Evolutionary conservation across 2,888 invertebrate genomes (phyloP).

Genomic region (Scaptomyza tumidula): DNA sequence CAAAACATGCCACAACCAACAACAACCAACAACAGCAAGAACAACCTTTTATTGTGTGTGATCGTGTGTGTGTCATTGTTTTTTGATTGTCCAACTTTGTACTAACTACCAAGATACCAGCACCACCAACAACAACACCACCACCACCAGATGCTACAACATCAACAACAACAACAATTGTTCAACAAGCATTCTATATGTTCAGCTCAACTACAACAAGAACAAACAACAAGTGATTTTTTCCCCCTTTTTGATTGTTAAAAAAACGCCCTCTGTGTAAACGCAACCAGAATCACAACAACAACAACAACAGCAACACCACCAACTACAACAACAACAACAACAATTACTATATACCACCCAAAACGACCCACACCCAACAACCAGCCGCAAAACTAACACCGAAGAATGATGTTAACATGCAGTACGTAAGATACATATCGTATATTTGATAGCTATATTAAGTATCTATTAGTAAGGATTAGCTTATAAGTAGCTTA

Average conservation of each 20-base stretch:
- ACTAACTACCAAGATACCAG: constrained; percentile 60
- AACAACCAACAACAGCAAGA: constrained; percentile 53
- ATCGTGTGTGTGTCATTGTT: constrained; percentile 55
- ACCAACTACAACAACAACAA: constrained; percentile 22
- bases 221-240: constrained; percentile 34
- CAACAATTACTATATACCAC: constrained; percentile 31
- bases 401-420: constrained; percentile 74
- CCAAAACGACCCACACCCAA: constrained; percentile 53
- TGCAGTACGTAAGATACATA: constrained; percentile 67
- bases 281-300: constrained; percentile 38
- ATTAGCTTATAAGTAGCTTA: constrained; percentile 39
- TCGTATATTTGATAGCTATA: constrained; percentile 37
- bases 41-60: constrained; percentile 53
- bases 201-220: constrained; percentile 35
- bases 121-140: constrained; percentile 37
- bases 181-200: constrained; percentile 13
- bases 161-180: constrained; percentile 29
- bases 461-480: constrained; percentile 34
- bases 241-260: constrained; percentile 23
- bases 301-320: constrained; percentile 32
- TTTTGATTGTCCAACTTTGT: constrained; percentile 58
- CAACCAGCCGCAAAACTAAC: constrained; percentile 72
- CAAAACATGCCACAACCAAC: constrained; percentile 58
- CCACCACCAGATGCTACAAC: constrained; percentile 36
- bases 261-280: constrained; percentile 41